phyloP scores from a whole-genome alignment of 2,888 invertebrate genomes.

The Endomychus coccineus region DNA sequence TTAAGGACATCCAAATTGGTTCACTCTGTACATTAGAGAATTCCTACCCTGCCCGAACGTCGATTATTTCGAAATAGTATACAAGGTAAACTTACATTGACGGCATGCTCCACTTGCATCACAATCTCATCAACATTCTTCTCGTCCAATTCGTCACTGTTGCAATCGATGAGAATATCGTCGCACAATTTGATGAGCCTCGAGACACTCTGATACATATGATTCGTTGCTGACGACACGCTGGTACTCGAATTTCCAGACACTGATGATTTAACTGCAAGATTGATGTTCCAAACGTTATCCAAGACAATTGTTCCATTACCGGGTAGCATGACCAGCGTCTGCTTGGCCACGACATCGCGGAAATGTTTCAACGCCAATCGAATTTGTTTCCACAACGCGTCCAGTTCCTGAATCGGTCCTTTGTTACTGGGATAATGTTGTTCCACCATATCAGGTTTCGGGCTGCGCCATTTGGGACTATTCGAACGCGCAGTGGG shows the following conservation, averaged over 20 bases:
- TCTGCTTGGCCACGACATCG: slow-evolving; percentile 87
- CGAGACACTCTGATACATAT: slow-evolving; percentile 79
- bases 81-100: slow-evolving; percentile 59
- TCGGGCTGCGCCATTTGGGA: slow-evolving; percentile 38
- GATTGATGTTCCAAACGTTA: slow-evolving; percentile 81
- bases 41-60: too few species aligned
- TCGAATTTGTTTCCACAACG: slow-evolving; percentile 50
- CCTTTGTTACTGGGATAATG: slow-evolving; percentile 28
- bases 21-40: too few species aligned
- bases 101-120: slow-evolving; percentile 63
- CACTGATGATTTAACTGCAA: slow-evolving; percentile 40
- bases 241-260: slow-evolving; percentile 51
- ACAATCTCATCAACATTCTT: slow-evolving; percentile 61
- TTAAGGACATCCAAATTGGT: too few species aligned
- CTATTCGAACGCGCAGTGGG: slow-evolving; percentile 37
- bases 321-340: slow-evolving; percentile 86
- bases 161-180: slow-evolving; percentile 71
- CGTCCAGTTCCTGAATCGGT: slow-evolving; percentile 33
- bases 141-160: slow-evolving; percentile 57
- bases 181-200: slow-evolving; percentile 85
- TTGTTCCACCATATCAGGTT: slow-evolving; percentile 29
- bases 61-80: too few species aligned
- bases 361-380: slow-evolving; percentile 81
- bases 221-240: slow-evolving; percentile 72
- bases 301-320: slow-evolving; percentile 91